Evolutionary conservation across 2,888 invertebrate species (phyloP).

Genomic region (Archaeoteleia sp.): DNA sequence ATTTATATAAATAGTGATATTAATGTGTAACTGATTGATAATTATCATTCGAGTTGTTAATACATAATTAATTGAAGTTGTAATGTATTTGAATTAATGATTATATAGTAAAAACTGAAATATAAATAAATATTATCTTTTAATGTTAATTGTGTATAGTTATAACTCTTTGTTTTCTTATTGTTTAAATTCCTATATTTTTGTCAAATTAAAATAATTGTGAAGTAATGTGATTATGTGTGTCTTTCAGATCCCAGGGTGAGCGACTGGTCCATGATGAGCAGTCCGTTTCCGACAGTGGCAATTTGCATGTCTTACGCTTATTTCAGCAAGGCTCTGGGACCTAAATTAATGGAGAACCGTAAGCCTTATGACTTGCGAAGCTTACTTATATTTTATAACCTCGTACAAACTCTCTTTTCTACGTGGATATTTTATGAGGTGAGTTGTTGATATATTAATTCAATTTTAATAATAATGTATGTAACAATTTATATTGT

Average conservation of each 20-base stretch:
- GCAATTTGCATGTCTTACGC: slow-evolving; percentile 89
- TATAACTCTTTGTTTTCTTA: neutral
- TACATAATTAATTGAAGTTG: slow-evolving; percentile 19
- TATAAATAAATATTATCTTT: neutral
- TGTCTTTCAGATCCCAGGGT: slow-evolving; percentile 87
- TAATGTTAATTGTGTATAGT: too few species aligned
- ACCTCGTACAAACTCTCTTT: slow-evolving; percentile 91
- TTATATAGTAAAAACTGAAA: slow-evolving; percentile 9
- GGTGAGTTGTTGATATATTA: too few species aligned
- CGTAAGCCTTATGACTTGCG: slow-evolving; percentile 91
- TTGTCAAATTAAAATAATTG: neutral
- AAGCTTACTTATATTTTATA: slow-evolving; percentile 87
- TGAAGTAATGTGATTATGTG: slow-evolving; percentile 2
- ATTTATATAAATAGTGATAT: too few species aligned
- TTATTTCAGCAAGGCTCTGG: slow-evolving; percentile 86
- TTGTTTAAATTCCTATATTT: neutral
- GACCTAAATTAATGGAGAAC: slow-evolving; percentile 92
- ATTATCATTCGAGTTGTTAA: slow-evolving; percentile 8
- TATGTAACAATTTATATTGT: too few species aligned
- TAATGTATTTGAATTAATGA: slow-evolving; percentile 25
- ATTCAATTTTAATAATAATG: too few species aligned
- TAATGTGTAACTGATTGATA: slow-evolving; percentile 14
- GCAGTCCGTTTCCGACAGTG: slow-evolving; percentile 90
- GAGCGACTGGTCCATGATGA: slow-evolving; percentile 92
- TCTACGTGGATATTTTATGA: slow-evolving; percentile 95